A percentile compares a stretch with the other conserved stretches of the same genome.
phyloP scores from a whole-genome alignment of 2,888 invertebrate genomes.

The Plagodis pulveraria region DNA sequence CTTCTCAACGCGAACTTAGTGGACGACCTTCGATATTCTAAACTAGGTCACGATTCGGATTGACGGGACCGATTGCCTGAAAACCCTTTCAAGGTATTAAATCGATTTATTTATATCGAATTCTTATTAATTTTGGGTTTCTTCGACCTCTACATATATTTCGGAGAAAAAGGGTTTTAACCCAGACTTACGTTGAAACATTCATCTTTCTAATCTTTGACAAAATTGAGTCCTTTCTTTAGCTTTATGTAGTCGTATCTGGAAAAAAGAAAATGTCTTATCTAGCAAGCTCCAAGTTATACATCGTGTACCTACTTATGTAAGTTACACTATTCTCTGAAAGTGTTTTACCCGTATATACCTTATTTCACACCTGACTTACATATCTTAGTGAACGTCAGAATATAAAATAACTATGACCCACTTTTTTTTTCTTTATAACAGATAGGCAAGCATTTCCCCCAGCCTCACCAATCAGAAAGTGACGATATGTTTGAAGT shows the following conservation, averaged over 20 bases:
- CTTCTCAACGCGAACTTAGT: background rate
- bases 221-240: slow-evolving; percentile 7
- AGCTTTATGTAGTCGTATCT: too few species aligned
- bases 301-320: too few species aligned
- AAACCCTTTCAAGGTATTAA: slow-evolving; percentile 10
- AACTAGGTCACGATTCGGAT: slow-evolving; percentile 16
- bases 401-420: too few species aligned
- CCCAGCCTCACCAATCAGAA: too few species aligned
- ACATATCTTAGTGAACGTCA: too few species aligned
- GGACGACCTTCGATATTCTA: slow-evolving; percentile 3
- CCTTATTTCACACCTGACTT: too few species aligned
- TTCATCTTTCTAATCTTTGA: slow-evolving; percentile 13
- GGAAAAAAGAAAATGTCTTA: background rate
- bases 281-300: too few species aligned
- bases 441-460: too few species aligned
- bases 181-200: slow-evolving; percentile 5
- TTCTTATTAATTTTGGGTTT: slow-evolving; percentile 11
- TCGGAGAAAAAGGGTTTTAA: slow-evolving; percentile 8
- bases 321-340: too few species aligned
- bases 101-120: slow-evolving; percentile 16
- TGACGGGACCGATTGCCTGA: slow-evolving; percentile 10
- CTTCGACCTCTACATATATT: slow-evolving; percentile 7
- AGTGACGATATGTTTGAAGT: too few species aligned
- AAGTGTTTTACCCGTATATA: too few species aligned
- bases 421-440: too few species aligned